Percentiles rank a stretch among this genome's conserved stretches.
phyloP scores from a whole-genome alignment of 2,888 invertebrate genomes.

The Dermolepida albohirtum region DNA sequence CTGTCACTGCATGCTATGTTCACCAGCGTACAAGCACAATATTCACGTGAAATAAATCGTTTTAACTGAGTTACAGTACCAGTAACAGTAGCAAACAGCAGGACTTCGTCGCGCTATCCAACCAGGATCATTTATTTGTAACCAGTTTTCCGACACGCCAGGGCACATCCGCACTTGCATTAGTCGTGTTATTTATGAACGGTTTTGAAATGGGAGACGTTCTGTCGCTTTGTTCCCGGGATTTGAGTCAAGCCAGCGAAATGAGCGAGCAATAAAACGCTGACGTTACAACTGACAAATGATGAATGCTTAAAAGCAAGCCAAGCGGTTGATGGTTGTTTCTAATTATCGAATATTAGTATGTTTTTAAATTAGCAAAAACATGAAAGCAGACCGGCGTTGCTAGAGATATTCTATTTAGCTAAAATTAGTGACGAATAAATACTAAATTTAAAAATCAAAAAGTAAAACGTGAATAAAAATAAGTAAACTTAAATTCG shows the following conservation, averaged over 20 bases:
- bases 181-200: slow-evolving; percentile 35
- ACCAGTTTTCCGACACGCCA: slow-evolving; percentile 36
- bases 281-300: slow-evolving; percentile 21
- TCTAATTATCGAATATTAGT: slow-evolving; percentile 9
- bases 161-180: slow-evolving; percentile 28
- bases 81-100: slow-evolving; percentile 31
- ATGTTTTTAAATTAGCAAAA: neutral
- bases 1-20: neutral
- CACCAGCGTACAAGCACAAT: slow-evolving; percentile 5
- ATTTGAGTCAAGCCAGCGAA: slow-evolving; percentile 24
- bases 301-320: slow-evolving; percentile 9
- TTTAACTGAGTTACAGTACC: slow-evolving; percentile 7
- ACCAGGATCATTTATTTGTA: slow-evolving; percentile 32
- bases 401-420: too few species aligned
- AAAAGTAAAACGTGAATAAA: too few species aligned
- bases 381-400: neutral
- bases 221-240: slow-evolving; percentile 29
- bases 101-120: slow-evolving; percentile 25
- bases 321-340: slow-evolving; percentile 17
- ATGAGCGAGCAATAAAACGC: slow-evolving; percentile 28
- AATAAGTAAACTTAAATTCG: too few species aligned
- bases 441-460: too few species aligned
- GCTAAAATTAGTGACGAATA: too few species aligned
- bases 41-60: slow-evolving; percentile 33
- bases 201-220: slow-evolving; percentile 25